Evolutionary conservation across 2,797 vertebrate species (phyloP), one percentile per base, ranked within the genome.

Genomic region (Botia almorhae): DNA sequence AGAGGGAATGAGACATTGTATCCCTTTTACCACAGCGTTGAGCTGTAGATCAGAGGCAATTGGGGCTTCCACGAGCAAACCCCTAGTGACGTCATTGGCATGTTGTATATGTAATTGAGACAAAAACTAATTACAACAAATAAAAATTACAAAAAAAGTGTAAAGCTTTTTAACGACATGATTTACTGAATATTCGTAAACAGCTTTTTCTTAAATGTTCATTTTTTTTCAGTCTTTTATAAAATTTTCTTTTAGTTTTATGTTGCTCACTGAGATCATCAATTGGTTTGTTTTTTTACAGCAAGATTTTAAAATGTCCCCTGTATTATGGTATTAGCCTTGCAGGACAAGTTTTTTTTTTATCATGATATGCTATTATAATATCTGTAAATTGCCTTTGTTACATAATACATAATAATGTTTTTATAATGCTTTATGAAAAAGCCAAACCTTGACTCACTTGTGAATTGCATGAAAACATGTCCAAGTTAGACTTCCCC

Each of bases 291-390:
- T 56, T 55, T 43, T 60, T 48, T 11, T 43, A 43, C 39, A 23
- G 21, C 21, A 33, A 17, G 50, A 8, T 33, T 75, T 16, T 75
- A 65, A 60, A 58, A 43, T 43, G 53, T 33, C 17, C 21, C n/a
- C 8, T 23, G 7, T 89, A 82, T 87, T 84, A 87, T 89, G 85
- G 84, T 74, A 78, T 86, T 88, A 85, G 69, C 90, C 93, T 94
- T 94, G 94, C 93, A 89, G 93, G 90, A 89, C 91, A 91, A 93
- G 93, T 91, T 89, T 80, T 43, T 65, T 65, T 83, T 85, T 89
- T 77, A 91, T 86, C 78, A 81, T 73, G 75, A 76, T 71, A 50
- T 76, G 33, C 39, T 26, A n/a, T 74, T 80, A 71, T 81, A 84
- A 84, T 74, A 85, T 89, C 53, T 90, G 29, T 46, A 63, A 36